These are phyloP conservation scores for Lasioglossum marginatum DNA, from an alignment of 2,888 invertebrate genomes.

Conservation along the genomic window DNA sequence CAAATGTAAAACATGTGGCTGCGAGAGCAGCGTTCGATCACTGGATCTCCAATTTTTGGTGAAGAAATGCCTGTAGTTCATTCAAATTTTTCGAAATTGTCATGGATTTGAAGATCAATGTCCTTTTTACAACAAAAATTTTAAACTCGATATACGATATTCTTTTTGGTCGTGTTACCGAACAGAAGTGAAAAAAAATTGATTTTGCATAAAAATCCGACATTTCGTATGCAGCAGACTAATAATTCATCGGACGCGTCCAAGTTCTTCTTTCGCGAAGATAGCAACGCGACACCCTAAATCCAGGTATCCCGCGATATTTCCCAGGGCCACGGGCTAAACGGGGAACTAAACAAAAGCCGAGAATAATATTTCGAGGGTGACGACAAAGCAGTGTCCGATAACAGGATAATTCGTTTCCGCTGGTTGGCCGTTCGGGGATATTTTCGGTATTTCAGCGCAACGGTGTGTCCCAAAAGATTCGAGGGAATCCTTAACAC, in stretches of 20 bases:
- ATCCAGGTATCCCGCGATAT: not conserved
- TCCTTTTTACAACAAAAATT: too few species aligned
- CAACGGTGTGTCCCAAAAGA: constrained; percentile 11
- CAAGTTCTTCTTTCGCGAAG: not conserved
- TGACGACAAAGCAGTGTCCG: not conserved
- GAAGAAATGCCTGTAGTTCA: too few species aligned
- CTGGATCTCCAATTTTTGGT: too few species aligned
- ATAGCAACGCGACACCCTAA: not conserved
- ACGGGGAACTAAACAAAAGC: not conserved
- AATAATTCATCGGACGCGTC: not conserved
- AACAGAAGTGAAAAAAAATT: too few species aligned
- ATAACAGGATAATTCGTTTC: not conserved
- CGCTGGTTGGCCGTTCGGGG: not conserved
- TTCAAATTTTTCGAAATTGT: too few species aligned
- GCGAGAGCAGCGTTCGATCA: too few species aligned
- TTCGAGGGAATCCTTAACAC: constrained; percentile 18
- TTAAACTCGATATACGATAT: too few species aligned
- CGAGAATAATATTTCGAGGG: not conserved
- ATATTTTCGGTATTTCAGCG: not conserved
- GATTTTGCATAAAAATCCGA: not conserved
- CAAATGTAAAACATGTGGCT: not conserved
- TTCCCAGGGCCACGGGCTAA: not conserved
- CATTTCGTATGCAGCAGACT: not conserved
- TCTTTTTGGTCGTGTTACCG: too few species aligned
- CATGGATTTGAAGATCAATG: too few species aligned